A percentile compares a stretch with the other conserved stretches of the same genome.
These are phyloP conservation scores for Agrochola circellaris DNA, from an alignment of 2,888 invertebrate genomes.

Conservation along the genomic window DNA sequence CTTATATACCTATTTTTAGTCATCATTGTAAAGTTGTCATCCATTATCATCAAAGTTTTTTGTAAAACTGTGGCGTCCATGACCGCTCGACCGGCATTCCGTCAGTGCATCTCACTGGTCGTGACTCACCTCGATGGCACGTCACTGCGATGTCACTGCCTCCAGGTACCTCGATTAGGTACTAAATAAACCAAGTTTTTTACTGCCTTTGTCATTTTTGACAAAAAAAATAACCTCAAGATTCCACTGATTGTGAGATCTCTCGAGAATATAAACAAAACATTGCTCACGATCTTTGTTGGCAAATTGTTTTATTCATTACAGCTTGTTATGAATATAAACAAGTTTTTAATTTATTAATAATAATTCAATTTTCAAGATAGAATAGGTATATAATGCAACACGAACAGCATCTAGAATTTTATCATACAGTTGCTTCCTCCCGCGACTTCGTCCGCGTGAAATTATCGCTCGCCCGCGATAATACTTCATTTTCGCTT, in stretches of 20 bases:
- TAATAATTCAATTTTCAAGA: neutral
- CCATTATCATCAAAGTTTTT: conserved; percentile 29
- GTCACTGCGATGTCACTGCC: conserved; percentile 75
- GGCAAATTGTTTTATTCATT: conserved; percentile 2
- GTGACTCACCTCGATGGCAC: conserved; percentile 76
- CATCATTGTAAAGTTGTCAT: conserved; percentile 8
- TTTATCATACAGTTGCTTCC: neutral
- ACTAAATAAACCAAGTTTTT: conserved; percentile 39
- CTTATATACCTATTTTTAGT: conserved; percentile 13
- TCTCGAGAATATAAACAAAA: conserved; percentile 29
- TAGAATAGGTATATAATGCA: neutral
- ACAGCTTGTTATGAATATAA: neutral
- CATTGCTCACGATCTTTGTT: conserved; percentile 21
- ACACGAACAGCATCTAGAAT: neutral
- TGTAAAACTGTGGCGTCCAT: conserved; percentile 33
- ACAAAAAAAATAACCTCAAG: conserved; percentile 5
- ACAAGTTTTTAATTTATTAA: neutral
- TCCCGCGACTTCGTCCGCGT: too few relatives aligned
- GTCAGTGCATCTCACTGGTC: conserved; percentile 67
- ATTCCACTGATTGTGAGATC: conserved; percentile 6
- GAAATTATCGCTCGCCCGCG: too few relatives aligned
- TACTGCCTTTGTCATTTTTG: conserved; percentile 25
- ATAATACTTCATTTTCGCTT: too few relatives aligned
- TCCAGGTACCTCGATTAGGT: conserved; percentile 65
- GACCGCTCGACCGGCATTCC: conserved; percentile 61